These are phyloP conservation scores for Apus apus DNA, from an alignment of 2,113 vertebrate genomes.

Conservation along the genomic window DNA sequence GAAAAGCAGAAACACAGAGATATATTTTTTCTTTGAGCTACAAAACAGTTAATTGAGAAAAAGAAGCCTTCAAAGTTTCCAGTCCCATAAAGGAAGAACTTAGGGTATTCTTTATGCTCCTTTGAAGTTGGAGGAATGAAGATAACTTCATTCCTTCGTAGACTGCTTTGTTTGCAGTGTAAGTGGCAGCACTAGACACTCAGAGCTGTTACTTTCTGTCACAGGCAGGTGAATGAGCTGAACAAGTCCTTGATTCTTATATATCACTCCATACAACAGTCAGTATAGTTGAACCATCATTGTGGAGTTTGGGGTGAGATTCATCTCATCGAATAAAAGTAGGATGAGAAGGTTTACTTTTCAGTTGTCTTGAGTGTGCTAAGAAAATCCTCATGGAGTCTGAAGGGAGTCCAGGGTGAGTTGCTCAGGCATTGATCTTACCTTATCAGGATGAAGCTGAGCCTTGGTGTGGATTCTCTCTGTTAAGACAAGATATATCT, in stretches of 20 bases:
- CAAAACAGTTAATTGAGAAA: background rate
- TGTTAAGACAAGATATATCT: background rate
- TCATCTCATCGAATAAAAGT: background rate
- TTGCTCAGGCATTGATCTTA: background rate
- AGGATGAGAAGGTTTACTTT: background rate
- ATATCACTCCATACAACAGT: no score
- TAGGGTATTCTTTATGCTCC: background rate
- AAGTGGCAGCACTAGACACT: background rate
- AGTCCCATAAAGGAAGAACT: background rate
- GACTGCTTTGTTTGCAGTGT: background rate
- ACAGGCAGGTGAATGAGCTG: background rate
- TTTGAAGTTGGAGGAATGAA: background rate
- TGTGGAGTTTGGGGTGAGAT: background rate
- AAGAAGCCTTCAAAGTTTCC: background rate
- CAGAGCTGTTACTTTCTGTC: background rate
- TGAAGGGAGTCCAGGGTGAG: background rate
- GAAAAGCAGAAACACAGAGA: background rate
- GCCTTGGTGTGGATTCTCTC: background rate
- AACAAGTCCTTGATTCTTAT: background rate
- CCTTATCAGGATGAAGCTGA: background rate
- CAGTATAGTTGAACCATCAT: fast-evolving
- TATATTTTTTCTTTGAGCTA: background rate
- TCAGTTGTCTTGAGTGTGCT: background rate
- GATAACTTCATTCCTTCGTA: background rate
- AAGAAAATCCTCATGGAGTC: background rate